These are phyloP conservation scores for Cetonia aurata DNA, from an alignment of 2,888 invertebrate genomes.

Conservation along the genomic window DNA sequence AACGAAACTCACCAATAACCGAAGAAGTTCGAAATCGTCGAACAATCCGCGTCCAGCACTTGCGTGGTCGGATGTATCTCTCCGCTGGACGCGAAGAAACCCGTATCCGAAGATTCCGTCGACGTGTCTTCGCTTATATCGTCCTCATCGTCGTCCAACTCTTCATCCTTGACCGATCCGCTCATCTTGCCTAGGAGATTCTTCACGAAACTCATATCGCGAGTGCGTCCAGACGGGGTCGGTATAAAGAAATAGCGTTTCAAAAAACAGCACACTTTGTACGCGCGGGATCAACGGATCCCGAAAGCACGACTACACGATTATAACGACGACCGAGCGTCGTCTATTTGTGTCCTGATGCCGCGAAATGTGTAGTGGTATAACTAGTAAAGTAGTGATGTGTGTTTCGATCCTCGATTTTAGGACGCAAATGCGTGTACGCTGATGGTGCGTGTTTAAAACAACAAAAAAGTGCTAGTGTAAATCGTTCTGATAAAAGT, in stretches of 20 bases:
- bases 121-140: constrained; percentile 59
- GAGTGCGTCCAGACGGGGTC: too few species aligned
- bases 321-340: too few species aligned
- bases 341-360: too few species aligned
- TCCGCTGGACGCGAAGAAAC: constrained; percentile 60
- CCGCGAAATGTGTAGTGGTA: too few species aligned
- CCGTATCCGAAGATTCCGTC: constrained; percentile 62
- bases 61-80: constrained; percentile 59
- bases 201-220: constrained; percentile 64
- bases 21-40: constrained; percentile 65
- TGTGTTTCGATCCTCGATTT: not conserved
- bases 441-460: too few species aligned
- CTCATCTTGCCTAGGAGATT: constrained; percentile 63
- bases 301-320: too few species aligned
- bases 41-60: constrained; percentile 62
- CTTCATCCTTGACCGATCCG: constrained; percentile 57
- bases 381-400: too few species aligned
- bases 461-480: too few species aligned
- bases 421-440: not conserved
- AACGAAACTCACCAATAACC: constrained; percentile 64
- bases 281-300: constrained; percentile 6
- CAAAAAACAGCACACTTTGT: constrained; percentile 20
- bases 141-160: constrained; percentile 56
- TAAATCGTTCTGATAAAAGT: too few species aligned
- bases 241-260: not conserved